Evolutionary conservation across 1,140 invertebrate species (phyloP), one percentile per base, ranked within the genome.

Genomic region (Drosophila repleta): DNA sequence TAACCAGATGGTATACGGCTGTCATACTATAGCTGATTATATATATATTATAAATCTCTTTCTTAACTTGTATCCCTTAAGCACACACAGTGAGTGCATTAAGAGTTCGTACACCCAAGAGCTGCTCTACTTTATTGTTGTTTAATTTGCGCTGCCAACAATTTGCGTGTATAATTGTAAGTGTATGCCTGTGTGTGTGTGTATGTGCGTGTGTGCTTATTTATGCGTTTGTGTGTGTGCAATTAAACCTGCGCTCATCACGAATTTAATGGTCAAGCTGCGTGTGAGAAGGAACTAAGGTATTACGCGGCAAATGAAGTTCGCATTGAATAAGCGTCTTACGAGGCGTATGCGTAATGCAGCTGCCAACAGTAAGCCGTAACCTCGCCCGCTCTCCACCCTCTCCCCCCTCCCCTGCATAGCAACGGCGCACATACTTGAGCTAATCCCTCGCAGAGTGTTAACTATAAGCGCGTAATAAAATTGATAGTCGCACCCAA

Each of bases 241-340:
- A 85, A 85, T 85, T 85, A 85, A 78, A 78, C 78, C 66, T 65
- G 64, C 37, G 45, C 71, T 72, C 71, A 82, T 75, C 70, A 68
- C 70, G 71, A 75, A 69, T 81, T 85, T 85, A 85, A 87, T 78
- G 77, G 49, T 75, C 73, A 79, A 83, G 58, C 18, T 11, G 58
- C 13, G 26, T 17, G 43, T 49, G 43, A 21, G 15, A 11, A 26
- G 24, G 18, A 24, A n/a, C 20, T n/a, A 17, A 7, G 39, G 6
- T 13, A 46, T 20, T 20, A 35, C 6, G 15, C 10, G n/a, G 18
- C 24, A 41, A 39, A 52, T 21, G 37, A 58, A 58, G 32, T 39
- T 37, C 29, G 20, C 8, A 56, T 26, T 26, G 52, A 45, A 57
- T 29, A 46, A 45, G 24, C 70, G 57, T 37, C 20, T 61, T 24